Evolutionary conservation across 2,888 invertebrate genomes (phyloP).

Genomic region (Pandemis heparana): DNA sequence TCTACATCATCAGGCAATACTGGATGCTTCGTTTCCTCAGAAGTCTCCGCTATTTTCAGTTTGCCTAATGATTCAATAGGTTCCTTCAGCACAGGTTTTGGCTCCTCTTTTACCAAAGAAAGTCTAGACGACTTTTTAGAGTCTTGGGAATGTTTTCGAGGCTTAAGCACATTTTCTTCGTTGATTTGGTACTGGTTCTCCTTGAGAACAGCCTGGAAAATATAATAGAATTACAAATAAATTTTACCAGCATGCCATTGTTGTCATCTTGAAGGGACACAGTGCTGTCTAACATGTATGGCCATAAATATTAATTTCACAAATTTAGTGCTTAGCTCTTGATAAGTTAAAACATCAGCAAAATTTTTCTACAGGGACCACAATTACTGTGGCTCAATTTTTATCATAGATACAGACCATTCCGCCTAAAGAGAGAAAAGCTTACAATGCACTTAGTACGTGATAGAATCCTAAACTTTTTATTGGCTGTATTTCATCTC

Average conservation of each 20-base stretch:
- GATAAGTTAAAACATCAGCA: too few species aligned
- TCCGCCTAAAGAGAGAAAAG: too few species aligned
- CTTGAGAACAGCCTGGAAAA: constrained; percentile 66
- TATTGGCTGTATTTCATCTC: too few species aligned
- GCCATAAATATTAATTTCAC: too few species aligned
- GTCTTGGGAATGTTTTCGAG: constrained; percentile 61
- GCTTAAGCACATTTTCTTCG: constrained; percentile 62
- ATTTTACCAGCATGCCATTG: neutral
- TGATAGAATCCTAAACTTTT: too few species aligned
- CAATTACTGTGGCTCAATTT: too few species aligned
- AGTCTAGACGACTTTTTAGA: constrained; percentile 62
- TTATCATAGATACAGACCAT: too few species aligned
- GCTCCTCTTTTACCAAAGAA: constrained; percentile 61
- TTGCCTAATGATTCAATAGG: constrained; percentile 72
- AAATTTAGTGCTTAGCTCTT: too few species aligned
- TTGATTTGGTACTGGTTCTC: constrained; percentile 62
- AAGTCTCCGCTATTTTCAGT: constrained; percentile 61
- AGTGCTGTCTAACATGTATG: neutral
- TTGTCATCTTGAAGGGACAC: neutral
- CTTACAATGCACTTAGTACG: too few species aligned
- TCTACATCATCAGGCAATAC: constrained; percentile 80
- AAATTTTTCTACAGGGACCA: too few species aligned
- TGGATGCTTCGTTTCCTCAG: constrained; percentile 45
- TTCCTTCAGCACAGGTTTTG: constrained; percentile 67
- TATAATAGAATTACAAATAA: neutral